phyloP scores from a whole-genome alignment of 2,888 invertebrate genomes.

The Calliopum simillimum region DNA sequence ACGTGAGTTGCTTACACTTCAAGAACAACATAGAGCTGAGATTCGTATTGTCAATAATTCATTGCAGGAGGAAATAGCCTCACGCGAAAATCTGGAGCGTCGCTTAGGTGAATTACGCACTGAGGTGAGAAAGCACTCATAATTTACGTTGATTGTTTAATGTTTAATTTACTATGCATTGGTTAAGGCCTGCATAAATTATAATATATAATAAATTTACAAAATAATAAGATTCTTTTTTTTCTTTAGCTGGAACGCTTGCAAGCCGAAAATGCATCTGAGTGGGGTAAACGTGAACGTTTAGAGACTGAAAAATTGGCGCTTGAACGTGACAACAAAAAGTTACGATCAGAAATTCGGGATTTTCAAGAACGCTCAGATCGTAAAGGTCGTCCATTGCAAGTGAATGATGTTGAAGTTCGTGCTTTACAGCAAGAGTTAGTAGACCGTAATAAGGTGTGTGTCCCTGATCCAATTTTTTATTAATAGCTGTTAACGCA shows the following conservation, averaged over 20 bases:
- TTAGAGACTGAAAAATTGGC: conserved; percentile 90
- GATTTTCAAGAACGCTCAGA: conserved; percentile 77
- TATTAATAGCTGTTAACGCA: conserved; percentile 30
- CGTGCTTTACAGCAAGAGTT: conserved; percentile 76
- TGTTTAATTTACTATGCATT: neutral
- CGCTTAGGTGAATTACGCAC: conserved; percentile 78
- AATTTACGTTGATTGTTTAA: conserved; percentile 20
- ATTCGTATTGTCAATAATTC: conserved; percentile 70
- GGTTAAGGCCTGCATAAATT: too few relatives aligned
- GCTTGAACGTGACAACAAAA: conserved; percentile 90
- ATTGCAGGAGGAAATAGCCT: conserved; percentile 76
- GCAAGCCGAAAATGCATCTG: conserved; percentile 92
- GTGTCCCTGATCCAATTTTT: conserved; percentile 26
- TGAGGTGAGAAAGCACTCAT: conserved; percentile 69
- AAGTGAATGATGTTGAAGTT: conserved; percentile 75
- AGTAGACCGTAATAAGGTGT: conserved; percentile 74
- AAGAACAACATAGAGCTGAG: conserved; percentile 79
- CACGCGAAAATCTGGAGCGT: conserved; percentile 77
- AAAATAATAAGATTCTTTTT: conserved; percentile 31
- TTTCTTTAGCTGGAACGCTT: conserved; percentile 78
- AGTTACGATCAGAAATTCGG: conserved; percentile 76
- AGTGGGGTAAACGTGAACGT: conserved; percentile 92
- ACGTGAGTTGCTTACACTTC: conserved; percentile 74
- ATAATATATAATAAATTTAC: neutral
- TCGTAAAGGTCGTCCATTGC: conserved; percentile 73